phyloP scores from a whole-genome alignment of 1,140 invertebrate genomes.

The Drosophila funebris region DNA sequence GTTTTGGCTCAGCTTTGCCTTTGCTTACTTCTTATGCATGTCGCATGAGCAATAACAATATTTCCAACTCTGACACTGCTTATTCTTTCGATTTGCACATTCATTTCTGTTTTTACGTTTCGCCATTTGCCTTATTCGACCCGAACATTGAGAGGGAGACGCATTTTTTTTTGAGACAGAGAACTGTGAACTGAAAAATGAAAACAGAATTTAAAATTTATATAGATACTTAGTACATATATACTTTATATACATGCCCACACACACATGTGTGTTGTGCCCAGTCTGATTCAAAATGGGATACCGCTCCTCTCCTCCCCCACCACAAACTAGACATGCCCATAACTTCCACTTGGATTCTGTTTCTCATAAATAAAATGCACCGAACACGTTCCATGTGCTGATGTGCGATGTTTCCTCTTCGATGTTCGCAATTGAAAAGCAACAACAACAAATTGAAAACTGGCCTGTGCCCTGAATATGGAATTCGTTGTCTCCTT shows the following conservation, averaged over 20 bases:
- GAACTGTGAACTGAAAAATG: neutral
- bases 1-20: neutral
- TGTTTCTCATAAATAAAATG: constrained; percentile 71
- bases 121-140: constrained; percentile 54
- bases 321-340: constrained; percentile 6
- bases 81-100: constrained; percentile 73
- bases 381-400: constrained; percentile 44
- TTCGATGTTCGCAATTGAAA: constrained; percentile 62
- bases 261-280: constrained; percentile 35
- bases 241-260: neutral
- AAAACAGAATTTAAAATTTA: constrained; percentile 70
- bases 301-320: neutral
- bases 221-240: constrained; percentile 29
- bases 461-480: constrained; percentile 62
- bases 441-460: constrained; percentile 64
- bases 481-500: constrained; percentile 55
- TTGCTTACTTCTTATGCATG: constrained; percentile 73
- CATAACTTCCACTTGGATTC: constrained; percentile 56
- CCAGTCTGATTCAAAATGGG: constrained; percentile 8
- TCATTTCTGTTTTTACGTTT: constrained; percentile 54
- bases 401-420: constrained; percentile 11
- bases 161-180: neutral
- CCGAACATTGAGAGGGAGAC: constrained; percentile 32
- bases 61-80: constrained; percentile 56
- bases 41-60: constrained; percentile 79